Conservation (phyloP, 2,797 vertebrate species). For the Paramormyrops hopkinsi region DNA sequence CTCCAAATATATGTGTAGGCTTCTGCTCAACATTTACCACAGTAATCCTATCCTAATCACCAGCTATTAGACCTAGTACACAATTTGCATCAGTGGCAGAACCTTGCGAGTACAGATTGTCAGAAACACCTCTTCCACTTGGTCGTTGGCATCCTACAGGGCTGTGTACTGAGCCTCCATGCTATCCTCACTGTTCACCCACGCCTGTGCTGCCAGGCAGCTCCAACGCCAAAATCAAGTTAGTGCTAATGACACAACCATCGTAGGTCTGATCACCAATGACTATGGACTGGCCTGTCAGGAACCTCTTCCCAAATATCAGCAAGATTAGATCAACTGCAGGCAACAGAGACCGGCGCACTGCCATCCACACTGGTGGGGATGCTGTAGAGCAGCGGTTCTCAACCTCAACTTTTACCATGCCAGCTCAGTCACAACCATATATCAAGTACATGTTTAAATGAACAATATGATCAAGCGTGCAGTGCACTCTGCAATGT, state of each 20-base stretch:
- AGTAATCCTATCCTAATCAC: background rate
- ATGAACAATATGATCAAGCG: no score
- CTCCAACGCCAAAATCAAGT: background rate
- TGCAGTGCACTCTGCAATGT: no score
- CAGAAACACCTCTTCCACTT: background rate
- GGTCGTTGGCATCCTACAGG: background rate
- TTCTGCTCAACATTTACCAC: background rate
- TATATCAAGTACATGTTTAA: no score
- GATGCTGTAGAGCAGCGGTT: background rate
- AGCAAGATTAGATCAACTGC: background rate
- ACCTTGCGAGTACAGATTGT: background rate
- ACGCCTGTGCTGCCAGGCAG: background rate
- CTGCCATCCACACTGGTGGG: background rate
- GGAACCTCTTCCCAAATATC: background rate
- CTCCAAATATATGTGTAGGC: background rate
- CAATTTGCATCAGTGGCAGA: background rate
- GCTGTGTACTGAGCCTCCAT: background rate
- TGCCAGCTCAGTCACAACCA: no score
- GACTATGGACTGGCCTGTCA: background rate
- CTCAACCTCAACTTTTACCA: no score
- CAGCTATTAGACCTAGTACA: background rate
- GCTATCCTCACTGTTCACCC: background rate
- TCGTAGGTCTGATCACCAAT: background rate
- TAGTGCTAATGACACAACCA: background rate
- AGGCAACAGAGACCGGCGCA: background rate